Base-by-base conservation (phyloP, 2,888 invertebrate genomes). In the Apoda limacodes region DNA sequence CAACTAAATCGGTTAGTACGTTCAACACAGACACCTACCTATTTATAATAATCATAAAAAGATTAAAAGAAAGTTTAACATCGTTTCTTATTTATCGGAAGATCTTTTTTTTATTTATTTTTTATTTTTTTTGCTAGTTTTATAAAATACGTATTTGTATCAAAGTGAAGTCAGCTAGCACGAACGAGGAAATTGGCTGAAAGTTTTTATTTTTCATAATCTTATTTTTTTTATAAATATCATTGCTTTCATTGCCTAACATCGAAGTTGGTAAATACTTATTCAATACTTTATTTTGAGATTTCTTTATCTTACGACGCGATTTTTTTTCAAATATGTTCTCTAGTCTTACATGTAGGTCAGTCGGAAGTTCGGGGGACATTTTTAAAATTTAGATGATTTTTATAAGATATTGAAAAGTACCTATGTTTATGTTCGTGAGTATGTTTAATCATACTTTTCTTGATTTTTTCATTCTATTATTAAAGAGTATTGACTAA, bases 111-210 rank as follows among this genome's bases (percentile, higher is more conserved):
- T 64, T 59, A 55, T 50, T 41, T 49, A 50, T 64, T 63, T 60
- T 58, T 48, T 64, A 62, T 60, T 57, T 48, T 41, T 45, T 49
- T 57, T 56, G 59, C 57, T 59, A 60, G 58, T 62, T 74, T 72
- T 75, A 75, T 69, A 80, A 80, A 80, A 80, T 75, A 76, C 70
- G 69, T 68, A 65, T 68, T 66, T 70, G 74, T 78, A 78, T 78
- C 78, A 78, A 80, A 80, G 63, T 65, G 68, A 50, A 59, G 74
- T 68, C 76, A 72, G 72, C 75, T 62, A 68, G 66, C 60, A 60
- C 55, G 60, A 69, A 65, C 65, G 54, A 65, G 66, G 61, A 68
- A 61, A 66, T 60, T 60, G 64, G 72, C 72, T 67, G 72, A 74
- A 35, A 6, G 17, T 45, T 46, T 53, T 53, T 52, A 57, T 61